Evolutionary conservation across 2,113 vertebrate genomes (phyloP), one percentile per base, ranked within the genome.

Genomic region (Stomatorhinus ivindoensis): DNA sequence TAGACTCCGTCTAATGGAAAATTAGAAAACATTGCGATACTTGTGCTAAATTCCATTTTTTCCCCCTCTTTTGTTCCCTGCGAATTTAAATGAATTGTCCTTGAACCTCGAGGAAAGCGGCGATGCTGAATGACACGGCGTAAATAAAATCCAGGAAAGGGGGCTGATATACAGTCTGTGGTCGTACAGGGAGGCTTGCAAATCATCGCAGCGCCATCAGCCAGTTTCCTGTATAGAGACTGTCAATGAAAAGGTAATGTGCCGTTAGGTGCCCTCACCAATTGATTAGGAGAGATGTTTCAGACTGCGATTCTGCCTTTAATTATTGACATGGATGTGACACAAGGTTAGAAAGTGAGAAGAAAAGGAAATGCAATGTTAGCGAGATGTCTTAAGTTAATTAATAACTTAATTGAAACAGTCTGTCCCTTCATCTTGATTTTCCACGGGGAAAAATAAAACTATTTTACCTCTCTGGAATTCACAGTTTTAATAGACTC

Each of bases 21-120:
- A 80, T 87, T 85, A 87, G 61, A 89, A 90, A 89, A 89, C 88
- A 89, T 89, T 84, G 80, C 80, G 15, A 89, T 48, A 83, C 88
- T 85, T 85, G 51, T 82, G 47, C n/a, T 89, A 84, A 84, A 89
- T 83, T 84, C 58, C 55, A 53, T 84, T 53, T 50, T 76, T 80
- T 50, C 6, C 61, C 39, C 10, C 48, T n/a, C 87, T 44, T 35
- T 46, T 48, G 11, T 80, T 39, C 42, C 7, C 15, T 3, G n/a
- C 53, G 21, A 84, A 89, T 83, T 84, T 80, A 61, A 44, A 58
- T 89, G 58, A 89, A 89, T 46, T 44, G 80, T 50, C 88, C 88
- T 88, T 31, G 80, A 58, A 58, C 51, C 50, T 51, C 24, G 39
- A 44, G 76, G 50, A 84, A 83, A 31, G 47, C 44, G 17, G 47